A percentile compares a stretch with the other conserved stretches of the same genome.
phyloP scores from a whole-genome alignment of 1,140 invertebrate species.

The Ceratoteleas bidentatus region DNA sequence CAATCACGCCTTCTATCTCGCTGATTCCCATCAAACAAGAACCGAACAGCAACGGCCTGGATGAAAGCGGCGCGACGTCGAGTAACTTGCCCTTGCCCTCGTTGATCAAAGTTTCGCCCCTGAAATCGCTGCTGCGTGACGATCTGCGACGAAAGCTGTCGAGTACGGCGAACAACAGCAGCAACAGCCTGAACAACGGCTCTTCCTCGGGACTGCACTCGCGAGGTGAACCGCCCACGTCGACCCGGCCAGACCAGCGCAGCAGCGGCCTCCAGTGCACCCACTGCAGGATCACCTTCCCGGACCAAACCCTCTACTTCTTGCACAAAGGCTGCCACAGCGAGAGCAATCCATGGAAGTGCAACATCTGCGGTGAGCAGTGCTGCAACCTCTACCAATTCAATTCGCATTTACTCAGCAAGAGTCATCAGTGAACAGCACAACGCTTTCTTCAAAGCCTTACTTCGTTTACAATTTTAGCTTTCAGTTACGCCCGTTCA shows the following conservation, averaged over 20 bases:
- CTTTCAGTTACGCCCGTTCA: no score
- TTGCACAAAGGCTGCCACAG: conserved; percentile 98
- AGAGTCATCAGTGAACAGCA: conserved; percentile 88
- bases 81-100: conserved; percentile 84
- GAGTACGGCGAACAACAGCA: conserved; percentile 80
- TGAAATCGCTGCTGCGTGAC: conserved; percentile 90
- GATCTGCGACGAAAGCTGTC: conserved; percentile 89
- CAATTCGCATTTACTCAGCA: conserved; percentile 96
- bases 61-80: conserved; percentile 83
- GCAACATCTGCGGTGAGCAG: conserved; percentile 97
- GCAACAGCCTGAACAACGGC: conserved; percentile 75
- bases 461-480: no score
- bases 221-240: conserved; percentile 78
- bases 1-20: conserved; percentile 90
- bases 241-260: conserved; percentile 79
- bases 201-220: conserved; percentile 71
- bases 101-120: conserved; percentile 89
- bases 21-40: conserved; percentile 93
- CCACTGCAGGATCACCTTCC: conserved; percentile 96
- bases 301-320: conserved; percentile 97
- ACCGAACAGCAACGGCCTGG: conserved; percentile 81
- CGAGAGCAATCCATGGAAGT: conserved; percentile 98
- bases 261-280: conserved; percentile 86
- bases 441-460: conserved; percentile 9
- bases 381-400: conserved; percentile 97